Evolutionary conservation across 2,888 invertebrate genomes (phyloP).

Genomic region (Ethmia dodecea): DNA sequence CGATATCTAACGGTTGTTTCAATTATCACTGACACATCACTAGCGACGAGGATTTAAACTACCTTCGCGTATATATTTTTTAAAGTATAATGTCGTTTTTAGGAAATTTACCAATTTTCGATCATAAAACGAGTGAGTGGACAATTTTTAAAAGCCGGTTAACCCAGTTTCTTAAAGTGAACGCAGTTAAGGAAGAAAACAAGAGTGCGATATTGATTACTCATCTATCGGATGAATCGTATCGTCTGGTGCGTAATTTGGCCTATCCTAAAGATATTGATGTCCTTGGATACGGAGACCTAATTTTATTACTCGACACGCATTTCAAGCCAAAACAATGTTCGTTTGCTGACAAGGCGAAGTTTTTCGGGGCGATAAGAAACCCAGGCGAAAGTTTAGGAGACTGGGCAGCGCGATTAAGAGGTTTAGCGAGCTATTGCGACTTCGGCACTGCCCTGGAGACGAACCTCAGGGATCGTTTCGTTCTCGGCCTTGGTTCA

Average conservation of each 20-base stretch:
- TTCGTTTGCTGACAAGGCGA: slow-evolving; percentile 15
- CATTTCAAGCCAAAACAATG: slow-evolving; percentile 16
- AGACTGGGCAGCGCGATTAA: slow-evolving; percentile 18
- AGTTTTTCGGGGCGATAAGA: slow-evolving; percentile 12
- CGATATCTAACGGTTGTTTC: neutral
- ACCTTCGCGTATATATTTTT: neutral
- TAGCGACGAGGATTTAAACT: neutral
- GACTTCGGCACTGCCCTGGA: slow-evolving; percentile 18
- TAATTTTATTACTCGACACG: slow-evolving; percentile 13
- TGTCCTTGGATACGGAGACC: slow-evolving; percentile 5
- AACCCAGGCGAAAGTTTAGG: slow-evolving; percentile 12
- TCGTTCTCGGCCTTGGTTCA: slow-evolving; percentile 17
- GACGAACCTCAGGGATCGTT: slow-evolving; percentile 17
- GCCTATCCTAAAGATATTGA: slow-evolving; percentile 16
- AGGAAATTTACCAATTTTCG: slow-evolving; percentile 5
- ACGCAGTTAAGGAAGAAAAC: neutral
- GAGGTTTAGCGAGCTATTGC: slow-evolving; percentile 14
- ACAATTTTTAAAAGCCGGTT: slow-evolving; percentile 3
- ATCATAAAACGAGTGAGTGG: slow-evolving; percentile 6
- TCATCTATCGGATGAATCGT: slow-evolving; percentile 14
- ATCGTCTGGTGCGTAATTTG: slow-evolving; percentile 12
- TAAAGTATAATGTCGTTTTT: slow-evolving; percentile 1
- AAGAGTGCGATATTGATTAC: slow-evolving; percentile 5
- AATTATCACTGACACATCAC: neutral
- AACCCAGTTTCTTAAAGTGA: slow-evolving; percentile 4